phyloP scores from a whole-genome alignment of 2,797 vertebrate species.

The Merluccius polli region DNA sequence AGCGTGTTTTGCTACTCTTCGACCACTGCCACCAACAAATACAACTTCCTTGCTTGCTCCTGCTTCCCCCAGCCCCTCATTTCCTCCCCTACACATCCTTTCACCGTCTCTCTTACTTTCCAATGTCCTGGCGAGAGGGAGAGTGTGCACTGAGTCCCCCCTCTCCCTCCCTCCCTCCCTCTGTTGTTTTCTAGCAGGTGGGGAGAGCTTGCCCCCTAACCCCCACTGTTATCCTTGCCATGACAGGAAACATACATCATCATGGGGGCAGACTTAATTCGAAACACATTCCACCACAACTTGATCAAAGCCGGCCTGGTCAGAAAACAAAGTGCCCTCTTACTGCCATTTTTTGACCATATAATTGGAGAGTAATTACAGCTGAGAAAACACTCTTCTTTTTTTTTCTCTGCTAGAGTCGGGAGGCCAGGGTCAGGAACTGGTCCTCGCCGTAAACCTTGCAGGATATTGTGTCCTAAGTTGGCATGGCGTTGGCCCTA shows the following conservation, averaged over 20 bases:
- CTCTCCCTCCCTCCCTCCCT: slow-evolving; percentile 1
- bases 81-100: background rate
- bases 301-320: slow-evolving; percentile 73
- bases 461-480: slow-evolving; percentile 51
- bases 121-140: background rate
- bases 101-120: background rate
- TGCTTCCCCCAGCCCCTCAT: background rate
- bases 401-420: slow-evolving; percentile 27
- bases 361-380: slow-evolving; percentile 78
- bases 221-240: slow-evolving; percentile 86
- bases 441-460: slow-evolving; percentile 55
- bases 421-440: slow-evolving; percentile 47
- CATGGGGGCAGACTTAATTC: slow-evolving; percentile 65
- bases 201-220: slow-evolving; percentile 46
- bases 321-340: slow-evolving; percentile 72
- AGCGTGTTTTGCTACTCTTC: background rate
- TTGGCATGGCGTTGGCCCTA: slow-evolving; percentile 45
- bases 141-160: background rate
- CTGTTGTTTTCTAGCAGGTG: slow-evolving; percentile 75
- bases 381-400: slow-evolving; percentile 74
- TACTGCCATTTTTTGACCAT: slow-evolving; percentile 73
- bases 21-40: background rate
- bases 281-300: slow-evolving; percentile 73
- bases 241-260: slow-evolving; percentile 93
- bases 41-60: background rate